phyloP scores from a whole-genome alignment of 2,888 invertebrate species.

The Diaphora mendica region DNA sequence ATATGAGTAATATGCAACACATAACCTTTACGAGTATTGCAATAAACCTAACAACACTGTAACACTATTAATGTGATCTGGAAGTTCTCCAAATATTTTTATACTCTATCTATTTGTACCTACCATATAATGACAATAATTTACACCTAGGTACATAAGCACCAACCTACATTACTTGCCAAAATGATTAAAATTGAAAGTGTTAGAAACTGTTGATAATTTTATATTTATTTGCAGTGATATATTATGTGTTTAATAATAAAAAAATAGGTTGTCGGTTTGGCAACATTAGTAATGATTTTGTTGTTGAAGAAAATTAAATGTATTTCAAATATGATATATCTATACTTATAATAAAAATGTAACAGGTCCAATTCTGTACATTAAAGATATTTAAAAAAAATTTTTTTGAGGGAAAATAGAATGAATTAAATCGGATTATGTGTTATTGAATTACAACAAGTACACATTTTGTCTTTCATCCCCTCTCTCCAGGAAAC shows the following conservation, averaged over 20 bases:
- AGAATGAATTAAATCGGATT: no score
- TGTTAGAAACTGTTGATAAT: background rate
- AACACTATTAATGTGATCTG: background rate
- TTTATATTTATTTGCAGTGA: background rate
- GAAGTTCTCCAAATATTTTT: background rate
- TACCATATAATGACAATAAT: background rate
- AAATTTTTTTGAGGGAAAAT: no score
- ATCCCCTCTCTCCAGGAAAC: no score
- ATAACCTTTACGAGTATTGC: background rate
- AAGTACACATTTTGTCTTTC: no score
- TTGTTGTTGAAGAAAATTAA: slow-evolving; percentile 67
- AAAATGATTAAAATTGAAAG: background rate
- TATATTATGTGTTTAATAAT: background rate
- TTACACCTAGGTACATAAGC: background rate
- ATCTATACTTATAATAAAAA: no score
- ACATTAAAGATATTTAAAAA: no score
- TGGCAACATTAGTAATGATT: slow-evolving; percentile 67
- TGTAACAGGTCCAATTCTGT: no score
- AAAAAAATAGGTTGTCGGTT: slow-evolving; percentile 26
- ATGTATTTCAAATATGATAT: no score
- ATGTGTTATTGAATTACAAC: no score
- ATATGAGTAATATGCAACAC: background rate
- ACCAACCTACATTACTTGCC: background rate
- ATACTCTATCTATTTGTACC: background rate
- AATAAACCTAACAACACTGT: background rate